Conservation (phyloP, 2,888 invertebrate genomes). For the Epistrophe grossulariae region DNA sequence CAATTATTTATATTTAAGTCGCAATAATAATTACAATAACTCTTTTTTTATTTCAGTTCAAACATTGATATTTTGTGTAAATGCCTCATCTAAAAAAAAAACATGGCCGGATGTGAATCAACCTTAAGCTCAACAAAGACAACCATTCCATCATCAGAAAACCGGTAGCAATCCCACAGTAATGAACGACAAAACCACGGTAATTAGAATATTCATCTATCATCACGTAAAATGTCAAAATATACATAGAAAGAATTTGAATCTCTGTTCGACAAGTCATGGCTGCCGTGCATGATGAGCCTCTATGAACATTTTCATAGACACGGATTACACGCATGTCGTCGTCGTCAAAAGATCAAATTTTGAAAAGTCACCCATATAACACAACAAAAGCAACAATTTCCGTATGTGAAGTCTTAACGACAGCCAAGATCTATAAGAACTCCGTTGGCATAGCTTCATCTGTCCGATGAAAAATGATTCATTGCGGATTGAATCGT, state of each 20-base stretch:
- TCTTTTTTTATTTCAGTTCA: conserved; percentile 8
- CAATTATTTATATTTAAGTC: neutral
- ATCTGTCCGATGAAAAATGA: conserved; percentile 53
- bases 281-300: conserved; percentile 17
- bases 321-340: conserved; percentile 61
- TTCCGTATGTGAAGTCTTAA: conserved; percentile 44
- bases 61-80: neutral
- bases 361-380: conserved; percentile 36
- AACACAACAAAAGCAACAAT: conserved; percentile 29
- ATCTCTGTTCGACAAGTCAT: conserved; percentile 54
- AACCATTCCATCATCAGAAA: neutral
- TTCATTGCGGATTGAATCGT: conserved; percentile 71
- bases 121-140: neutral
- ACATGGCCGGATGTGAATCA: conserved; percentile 48
- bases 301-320: conserved; percentile 25
- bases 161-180: conserved; percentile 16
- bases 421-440: conserved; percentile 1
- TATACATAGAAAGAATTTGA: conserved; percentile 19
- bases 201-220: conserved; percentile 73
- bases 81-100: neutral
- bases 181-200: conserved; percentile 64
- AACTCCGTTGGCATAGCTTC: conserved; percentile 5
- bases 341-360: conserved; percentile 48
- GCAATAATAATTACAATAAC: neutral
- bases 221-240: conserved; percentile 69